Percentiles rank a stretch among this genome's conserved stretches.
Conservation (phyloP, 1,140 invertebrate species). For the Archegozetes longisetosus region DNA sequence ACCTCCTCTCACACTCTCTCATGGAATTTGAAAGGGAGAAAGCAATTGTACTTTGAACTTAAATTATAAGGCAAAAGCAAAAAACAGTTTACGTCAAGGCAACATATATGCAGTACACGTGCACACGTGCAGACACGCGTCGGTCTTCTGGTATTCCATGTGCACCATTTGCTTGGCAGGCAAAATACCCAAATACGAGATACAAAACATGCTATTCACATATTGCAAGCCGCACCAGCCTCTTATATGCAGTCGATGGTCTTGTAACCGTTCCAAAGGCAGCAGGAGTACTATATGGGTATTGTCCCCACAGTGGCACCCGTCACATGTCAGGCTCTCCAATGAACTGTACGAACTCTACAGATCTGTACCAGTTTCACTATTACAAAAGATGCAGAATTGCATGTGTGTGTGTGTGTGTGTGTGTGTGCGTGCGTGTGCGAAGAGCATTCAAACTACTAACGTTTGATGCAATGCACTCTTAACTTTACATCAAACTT, state of each 20-base stretch:
- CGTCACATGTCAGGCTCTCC: not conserved
- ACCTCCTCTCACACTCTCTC: not conserved
- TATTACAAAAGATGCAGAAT: not conserved
- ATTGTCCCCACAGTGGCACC: not conserved
- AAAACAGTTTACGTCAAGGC: not conserved
- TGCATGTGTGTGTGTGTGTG: not conserved
- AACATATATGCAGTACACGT: not conserved
- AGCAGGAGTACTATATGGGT: not conserved
- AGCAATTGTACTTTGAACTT: not conserved
- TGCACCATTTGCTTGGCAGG: not conserved
- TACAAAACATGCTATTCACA: not conserved
- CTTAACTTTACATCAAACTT: not conserved
- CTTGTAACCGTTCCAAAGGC: not conserved
- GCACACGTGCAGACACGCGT: not conserved
- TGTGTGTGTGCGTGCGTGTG: not conserved
- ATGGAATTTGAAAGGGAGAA: not conserved
- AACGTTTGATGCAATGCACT: not conserved
- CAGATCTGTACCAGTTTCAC: not conserved
- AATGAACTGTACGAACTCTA: not conserved
- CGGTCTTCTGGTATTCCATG: not conserved
- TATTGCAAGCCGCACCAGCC: not conserved
- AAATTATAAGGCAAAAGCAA: not conserved
- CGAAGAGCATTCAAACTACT: not conserved
- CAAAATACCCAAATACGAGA: not conserved
- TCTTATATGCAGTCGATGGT: not conserved